Conservation (phyloP, 2,888 invertebrate genomes). For the Netelia melanura region DNA sequence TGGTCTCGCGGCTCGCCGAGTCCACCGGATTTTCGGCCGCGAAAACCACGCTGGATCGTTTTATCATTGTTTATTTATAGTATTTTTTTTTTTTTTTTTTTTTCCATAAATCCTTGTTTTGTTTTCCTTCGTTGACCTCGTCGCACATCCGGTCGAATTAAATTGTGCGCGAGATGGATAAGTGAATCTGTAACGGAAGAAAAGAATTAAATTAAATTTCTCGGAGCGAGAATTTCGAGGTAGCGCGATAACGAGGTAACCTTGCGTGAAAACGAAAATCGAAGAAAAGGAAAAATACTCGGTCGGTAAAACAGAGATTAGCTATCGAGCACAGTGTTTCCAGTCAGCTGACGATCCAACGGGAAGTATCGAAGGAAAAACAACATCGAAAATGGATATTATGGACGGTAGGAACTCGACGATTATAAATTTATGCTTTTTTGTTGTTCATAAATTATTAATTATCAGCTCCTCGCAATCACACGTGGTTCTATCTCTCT, state of each 20-base stretch:
- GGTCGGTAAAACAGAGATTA: neutral
- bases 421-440: neutral
- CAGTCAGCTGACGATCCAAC: conserved; percentile 8
- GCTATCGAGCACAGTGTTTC: neutral
- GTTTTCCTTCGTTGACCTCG: neutral
- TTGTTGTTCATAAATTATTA: neutral
- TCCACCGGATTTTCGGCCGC: conserved; percentile 70
- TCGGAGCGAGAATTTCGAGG: neutral
- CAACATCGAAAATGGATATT: conserved; percentile 73
- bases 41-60: conserved; percentile 51
- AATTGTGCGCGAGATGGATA: neutral
- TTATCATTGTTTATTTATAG: conserved; percentile 5
- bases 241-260: neutral
- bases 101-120: neutral
- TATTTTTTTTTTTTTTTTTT: conserved; percentile 15
- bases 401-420: conserved; percentile 75
- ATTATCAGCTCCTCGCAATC: neutral
- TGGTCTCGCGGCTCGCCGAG: conserved; percentile 65
- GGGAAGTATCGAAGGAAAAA: neutral
- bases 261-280: neutral
- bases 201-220: neutral
- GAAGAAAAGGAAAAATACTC: neutral
- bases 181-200: neutral
- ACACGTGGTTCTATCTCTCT: too few species aligned
- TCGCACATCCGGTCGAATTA: too few species aligned